Evolutionary conservation across 2,113 vertebrate genomes (phyloP).

Genomic region (Tragelaphus buxtoni): DNA sequence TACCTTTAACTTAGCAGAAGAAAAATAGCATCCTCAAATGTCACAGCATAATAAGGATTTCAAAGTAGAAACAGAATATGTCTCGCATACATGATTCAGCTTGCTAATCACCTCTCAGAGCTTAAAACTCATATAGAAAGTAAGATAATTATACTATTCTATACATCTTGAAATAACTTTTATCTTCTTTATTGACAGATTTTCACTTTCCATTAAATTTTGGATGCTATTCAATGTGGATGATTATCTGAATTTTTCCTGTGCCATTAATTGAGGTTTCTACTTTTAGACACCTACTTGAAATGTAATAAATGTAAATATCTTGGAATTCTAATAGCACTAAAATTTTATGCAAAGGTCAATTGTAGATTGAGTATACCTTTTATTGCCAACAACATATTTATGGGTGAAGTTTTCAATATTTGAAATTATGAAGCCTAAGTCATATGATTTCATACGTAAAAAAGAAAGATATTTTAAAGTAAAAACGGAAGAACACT

Average conservation of each 20-base stretch:
- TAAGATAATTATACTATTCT: background rate
- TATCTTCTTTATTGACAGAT: background rate
- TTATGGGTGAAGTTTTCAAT: background rate
- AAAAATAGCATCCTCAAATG: background rate
- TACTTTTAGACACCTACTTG: background rate
- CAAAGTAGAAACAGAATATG: background rate
- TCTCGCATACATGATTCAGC: background rate
- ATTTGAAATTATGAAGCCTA: background rate
- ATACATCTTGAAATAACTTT: background rate
- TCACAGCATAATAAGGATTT: background rate
- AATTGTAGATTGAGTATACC: background rate
- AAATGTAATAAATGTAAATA: slow-evolving; percentile 13
- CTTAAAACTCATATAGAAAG: background rate
- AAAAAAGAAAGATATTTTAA: slow-evolving; percentile 10
- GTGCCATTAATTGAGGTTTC: background rate
- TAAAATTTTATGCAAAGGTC: background rate
- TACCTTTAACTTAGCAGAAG: background rate
- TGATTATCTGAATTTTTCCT: background rate
- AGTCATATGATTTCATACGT: background rate
- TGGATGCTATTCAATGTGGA: background rate
- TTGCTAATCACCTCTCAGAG: background rate
- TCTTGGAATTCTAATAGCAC: background rate
- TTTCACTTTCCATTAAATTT: background rate
- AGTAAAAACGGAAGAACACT: background rate
- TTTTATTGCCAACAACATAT: background rate